These are phyloP conservation scores for Osmoderma eremita DNA, from an alignment of 2,888 invertebrate genomes.

Conservation along the genomic window DNA sequence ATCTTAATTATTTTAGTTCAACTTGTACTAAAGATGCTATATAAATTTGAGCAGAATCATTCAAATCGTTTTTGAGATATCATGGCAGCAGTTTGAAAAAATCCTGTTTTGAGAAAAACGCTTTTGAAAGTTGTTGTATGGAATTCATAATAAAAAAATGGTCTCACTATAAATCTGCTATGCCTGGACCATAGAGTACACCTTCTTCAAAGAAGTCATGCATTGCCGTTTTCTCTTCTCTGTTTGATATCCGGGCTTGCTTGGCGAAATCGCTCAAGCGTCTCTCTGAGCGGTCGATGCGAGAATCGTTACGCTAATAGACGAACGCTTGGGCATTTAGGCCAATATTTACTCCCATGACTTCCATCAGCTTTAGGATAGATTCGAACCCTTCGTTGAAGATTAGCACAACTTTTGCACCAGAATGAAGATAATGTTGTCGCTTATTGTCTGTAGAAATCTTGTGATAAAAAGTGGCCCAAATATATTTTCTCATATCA, in stretches of 20 bases:
- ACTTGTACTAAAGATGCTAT: not conserved
- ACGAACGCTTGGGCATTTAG: not conserved
- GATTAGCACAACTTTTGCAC: constrained; percentile 32
- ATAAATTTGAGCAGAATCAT: constrained; percentile 4
- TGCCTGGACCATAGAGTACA: no score
- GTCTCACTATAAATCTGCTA: no score
- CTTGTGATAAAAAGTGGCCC: constrained; percentile 3
- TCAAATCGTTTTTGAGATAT: not conserved
- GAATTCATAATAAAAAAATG: no score
- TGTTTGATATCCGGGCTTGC: not conserved
- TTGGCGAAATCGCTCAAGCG: no score
- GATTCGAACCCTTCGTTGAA: not conserved
- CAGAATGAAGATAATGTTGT: no score
- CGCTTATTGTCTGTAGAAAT: no score
- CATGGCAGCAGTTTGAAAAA: not conserved
- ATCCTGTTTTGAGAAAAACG: not conserved
- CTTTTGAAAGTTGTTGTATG: constrained; percentile 3
- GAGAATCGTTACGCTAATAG: constrained; percentile 4
- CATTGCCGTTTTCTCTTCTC: no score
- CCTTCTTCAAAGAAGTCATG: no score
- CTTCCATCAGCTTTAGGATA: no score
- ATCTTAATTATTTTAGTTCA: not conserved
- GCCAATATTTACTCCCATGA: no score
- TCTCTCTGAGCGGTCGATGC: constrained; percentile 7
- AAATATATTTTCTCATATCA: not conserved